Evolutionary conservation across 2,797 vertebrate species (phyloP), one percentile per base, ranked within the genome.

Genomic region (Podargus strigoides): DNA sequence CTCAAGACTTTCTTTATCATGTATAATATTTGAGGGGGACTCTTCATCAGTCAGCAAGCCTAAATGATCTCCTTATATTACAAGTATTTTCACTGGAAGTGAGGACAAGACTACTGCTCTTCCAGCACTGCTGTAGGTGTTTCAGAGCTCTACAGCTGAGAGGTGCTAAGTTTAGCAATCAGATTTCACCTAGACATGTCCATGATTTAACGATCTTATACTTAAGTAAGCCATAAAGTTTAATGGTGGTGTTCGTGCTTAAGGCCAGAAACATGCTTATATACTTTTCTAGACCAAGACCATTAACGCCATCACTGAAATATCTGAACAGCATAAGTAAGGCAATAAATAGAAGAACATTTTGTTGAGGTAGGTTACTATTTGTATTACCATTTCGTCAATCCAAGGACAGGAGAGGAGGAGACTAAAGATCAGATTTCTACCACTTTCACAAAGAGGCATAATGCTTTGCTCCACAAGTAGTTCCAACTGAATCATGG

Each of bases 141-240:
- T 95, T 89, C 49, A 89, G 46, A 90, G 4, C 52, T 82, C 36
- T 42, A 42, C 4, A 44, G 30, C 72, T 94, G 78, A 74, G 82
- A 93, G 63, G 88, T 92, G 93, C 67, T 79, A 95, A 95, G 74
- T 69, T 49, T 1, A 90, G 59, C 67, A 82, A 44, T 93, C 78
- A 87, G 63, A 82, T 89, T 87, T 93, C 81, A 66, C 49, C 79
- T 46, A 85, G 32, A 52, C 34, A 82, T 85, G 74, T 79, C 52
- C 49, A 36, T 75, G 59, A 80, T 92, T 95, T 93, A 93, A 70
- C 92, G 60, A 39, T 69, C 28, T 88, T 67, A 58, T 30, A 50
- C 52, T 88, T 92, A 73, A 76, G 30, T 50, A 60, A 82, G 20
- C 63, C 60, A 64, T 90, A 92, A 90, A 87, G 24, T 90, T 92